Evolutionary conservation across 2,113 vertebrate genomes (phyloP), one percentile per base, ranked within the genome.

Genomic region (Cavia porcellus): DNA sequence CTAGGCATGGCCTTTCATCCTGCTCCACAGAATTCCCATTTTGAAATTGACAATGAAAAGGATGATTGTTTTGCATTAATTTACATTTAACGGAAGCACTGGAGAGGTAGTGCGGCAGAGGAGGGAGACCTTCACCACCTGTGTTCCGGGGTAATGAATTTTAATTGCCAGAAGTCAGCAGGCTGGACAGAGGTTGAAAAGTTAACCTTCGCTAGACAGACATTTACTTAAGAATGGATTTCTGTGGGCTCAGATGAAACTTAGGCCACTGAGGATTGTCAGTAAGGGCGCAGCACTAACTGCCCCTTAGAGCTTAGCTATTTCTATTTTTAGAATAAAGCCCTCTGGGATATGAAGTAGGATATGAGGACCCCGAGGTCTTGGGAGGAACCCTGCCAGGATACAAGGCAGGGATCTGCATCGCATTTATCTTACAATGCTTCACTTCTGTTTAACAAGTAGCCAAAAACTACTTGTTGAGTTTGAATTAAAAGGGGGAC

Each of bases 221-320:
- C n/a, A 42, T 96, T 97, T 94, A 28, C 42, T 95, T 87, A 87
- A 30, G 3, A 93, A 95, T 50, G 47, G 22, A 83, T 62, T 81
- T 87, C 45, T 93, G 47, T 55, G 30, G 32, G 42, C 35, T 80
- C 55, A 77, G 32, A 59, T 66, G 50, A 80, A 93, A 86, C 15
- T 52, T 47, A 79, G 93, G 88, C 82, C 85, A 66, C 20, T 62
- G 68, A 81, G 91, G 93, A 82, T 32, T 70, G 61, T 80, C 25
- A 52, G 1, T 87, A 92, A 38, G 47, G 72, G 24, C 11, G 7
- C 50, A 11, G 50, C 75, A 75, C 19, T 83, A 83, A 68, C 57
- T 50, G 50, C 12, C 47, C 61, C 2, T 64, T 38, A 88, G 61
- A 77, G 47, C 52, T 90, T 90, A 90, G 47, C 50, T 88, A 0